phyloP scores from a whole-genome alignment of 2,888 invertebrate genomes.

The Andrena praecox region DNA sequence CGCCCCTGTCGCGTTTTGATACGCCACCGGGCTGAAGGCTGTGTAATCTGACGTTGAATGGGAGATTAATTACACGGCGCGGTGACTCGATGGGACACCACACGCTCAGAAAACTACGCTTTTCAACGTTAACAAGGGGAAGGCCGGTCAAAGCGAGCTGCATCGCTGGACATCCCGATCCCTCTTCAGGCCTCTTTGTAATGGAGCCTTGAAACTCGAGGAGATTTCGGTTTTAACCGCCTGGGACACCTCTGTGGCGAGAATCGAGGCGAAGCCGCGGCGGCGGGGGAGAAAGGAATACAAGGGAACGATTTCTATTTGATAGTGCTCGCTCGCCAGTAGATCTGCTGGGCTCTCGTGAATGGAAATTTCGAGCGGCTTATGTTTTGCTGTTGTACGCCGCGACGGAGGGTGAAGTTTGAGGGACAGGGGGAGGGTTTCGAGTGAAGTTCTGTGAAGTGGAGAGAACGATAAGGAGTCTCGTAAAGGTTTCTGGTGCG shows the following conservation, averaged over 20 bases:
- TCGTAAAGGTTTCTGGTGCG: not conserved
- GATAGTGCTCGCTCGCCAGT: not conserved
- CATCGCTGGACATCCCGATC: conserved; percentile 5
- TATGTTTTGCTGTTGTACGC: too few relatives aligned
- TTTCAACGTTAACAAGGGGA: conserved; percentile 21
- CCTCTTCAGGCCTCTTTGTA: conserved; percentile 17
- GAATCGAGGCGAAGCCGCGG: not conserved
- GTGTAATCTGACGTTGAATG: conserved; percentile 62
- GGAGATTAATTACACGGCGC: conserved; percentile 61
- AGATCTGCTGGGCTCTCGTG: not conserved
- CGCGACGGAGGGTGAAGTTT: too few relatives aligned
- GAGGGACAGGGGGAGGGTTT: too few relatives aligned
- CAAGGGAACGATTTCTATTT: not conserved
- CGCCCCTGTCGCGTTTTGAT: conserved; percentile 65
- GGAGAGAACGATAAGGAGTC: not conserved
- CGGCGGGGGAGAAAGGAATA: not conserved
- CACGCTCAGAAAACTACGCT: conserved; percentile 20
- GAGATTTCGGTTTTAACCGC: conserved; percentile 11
- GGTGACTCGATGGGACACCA: not conserved
- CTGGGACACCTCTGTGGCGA: not conserved
- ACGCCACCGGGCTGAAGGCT: conserved; percentile 36
- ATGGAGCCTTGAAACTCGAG: conserved; percentile 16
- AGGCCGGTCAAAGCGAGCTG: conserved; percentile 20
- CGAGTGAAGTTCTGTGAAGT: not conserved
- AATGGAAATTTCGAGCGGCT: not conserved